phyloP scores from a whole-genome alignment of 1,140 invertebrate species.

The Aphidius gifuensis region DNA sequence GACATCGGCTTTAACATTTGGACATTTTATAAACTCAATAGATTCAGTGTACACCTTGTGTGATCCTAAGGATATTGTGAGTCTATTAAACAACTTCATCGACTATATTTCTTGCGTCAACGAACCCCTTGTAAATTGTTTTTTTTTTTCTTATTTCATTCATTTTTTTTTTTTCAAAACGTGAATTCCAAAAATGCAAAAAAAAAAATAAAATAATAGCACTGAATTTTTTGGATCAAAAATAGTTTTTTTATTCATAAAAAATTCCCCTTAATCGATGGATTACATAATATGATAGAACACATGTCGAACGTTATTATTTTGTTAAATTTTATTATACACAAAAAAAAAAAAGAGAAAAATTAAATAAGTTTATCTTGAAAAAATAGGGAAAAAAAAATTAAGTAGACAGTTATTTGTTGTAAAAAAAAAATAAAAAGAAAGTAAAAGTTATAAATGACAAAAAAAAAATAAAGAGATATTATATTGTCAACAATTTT shows the following conservation, averaged over 20 bases:
- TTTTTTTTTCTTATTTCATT: slow-evolving; percentile 4
- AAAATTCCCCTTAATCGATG: slow-evolving; percentile 1
- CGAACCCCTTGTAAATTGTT: slow-evolving; percentile 1
- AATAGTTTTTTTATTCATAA: too few species aligned
- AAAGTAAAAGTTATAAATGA: too few species aligned
- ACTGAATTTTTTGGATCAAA: too few species aligned
- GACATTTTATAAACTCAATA: slow-evolving; percentile 8
- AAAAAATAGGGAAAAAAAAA: too few species aligned
- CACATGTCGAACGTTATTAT: slow-evolving; percentile 13
- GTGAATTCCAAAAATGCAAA: slow-evolving; percentile 4
- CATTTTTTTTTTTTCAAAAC: slow-evolving; percentile 5
- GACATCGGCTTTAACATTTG: slow-evolving; percentile 14
- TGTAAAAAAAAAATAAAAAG: too few species aligned
- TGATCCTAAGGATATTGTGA: slow-evolving; percentile 18
- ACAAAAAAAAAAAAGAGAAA: too few species aligned
- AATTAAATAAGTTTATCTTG: too few species aligned
- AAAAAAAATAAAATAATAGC: slow-evolving; percentile 3
- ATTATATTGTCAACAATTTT: too few species aligned
- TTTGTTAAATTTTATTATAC: too few species aligned
- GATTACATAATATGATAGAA: slow-evolving; percentile 11
- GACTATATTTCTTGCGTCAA: too few species aligned
- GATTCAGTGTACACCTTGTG: slow-evolving; percentile 2
- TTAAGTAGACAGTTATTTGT: too few species aligned
- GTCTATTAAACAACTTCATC: slow-evolving; percentile 13
- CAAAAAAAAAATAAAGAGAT: too few species aligned